phyloP scores from a whole-genome alignment of 2,888 invertebrate species.

The Dynastes grantii region DNA sequence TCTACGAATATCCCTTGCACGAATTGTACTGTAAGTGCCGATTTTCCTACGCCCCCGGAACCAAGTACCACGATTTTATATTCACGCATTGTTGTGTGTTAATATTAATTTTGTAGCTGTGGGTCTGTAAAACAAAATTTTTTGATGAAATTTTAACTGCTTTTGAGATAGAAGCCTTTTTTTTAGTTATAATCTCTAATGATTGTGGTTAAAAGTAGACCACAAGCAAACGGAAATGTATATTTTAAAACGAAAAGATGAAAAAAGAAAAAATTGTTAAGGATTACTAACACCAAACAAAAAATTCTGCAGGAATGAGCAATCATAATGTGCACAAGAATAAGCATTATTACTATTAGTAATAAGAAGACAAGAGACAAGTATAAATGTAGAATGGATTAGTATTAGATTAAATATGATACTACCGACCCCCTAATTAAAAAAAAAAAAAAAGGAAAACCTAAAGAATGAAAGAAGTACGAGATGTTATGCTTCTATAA shows the following conservation, averaged over 20 bases:
- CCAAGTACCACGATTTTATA: slow-evolving; percentile 99
- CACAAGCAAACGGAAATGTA: slow-evolving; percentile 64
- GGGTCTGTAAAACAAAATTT: slow-evolving; percentile 38
- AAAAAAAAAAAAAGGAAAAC: too few species aligned
- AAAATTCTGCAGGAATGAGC: slow-evolving; percentile 48
- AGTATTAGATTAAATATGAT: neutral
- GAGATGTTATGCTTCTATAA: slow-evolving; percentile 51
- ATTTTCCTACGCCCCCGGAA: slow-evolving; percentile 99
- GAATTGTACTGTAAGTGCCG: slow-evolving; percentile 97
- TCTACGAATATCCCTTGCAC: slow-evolving; percentile 99
- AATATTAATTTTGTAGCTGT: slow-evolving; percentile 31
- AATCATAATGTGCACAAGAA: slow-evolving; percentile 49
- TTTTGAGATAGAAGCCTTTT: slow-evolving; percentile 5
- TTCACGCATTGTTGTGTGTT: slow-evolving; percentile 88
- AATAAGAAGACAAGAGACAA: neutral
- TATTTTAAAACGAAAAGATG: slow-evolving; percentile 21
- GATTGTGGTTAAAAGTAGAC: slow-evolving; percentile 57
- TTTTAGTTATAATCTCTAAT: slow-evolving; percentile 36
- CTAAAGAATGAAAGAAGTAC: too few species aligned
- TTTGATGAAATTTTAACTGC: neutral
- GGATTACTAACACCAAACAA: slow-evolving; percentile 45
- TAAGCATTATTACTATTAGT: slow-evolving; percentile 30
- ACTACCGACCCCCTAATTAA: neutral
- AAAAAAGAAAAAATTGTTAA: slow-evolving; percentile 54
- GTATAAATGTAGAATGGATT: slow-evolving; percentile 15